Percentiles rank a stretch among this genome's conserved stretches.
phyloP scores from a whole-genome alignment of 2,888 invertebrate species.

The Steinernema scapterisci region DNA sequence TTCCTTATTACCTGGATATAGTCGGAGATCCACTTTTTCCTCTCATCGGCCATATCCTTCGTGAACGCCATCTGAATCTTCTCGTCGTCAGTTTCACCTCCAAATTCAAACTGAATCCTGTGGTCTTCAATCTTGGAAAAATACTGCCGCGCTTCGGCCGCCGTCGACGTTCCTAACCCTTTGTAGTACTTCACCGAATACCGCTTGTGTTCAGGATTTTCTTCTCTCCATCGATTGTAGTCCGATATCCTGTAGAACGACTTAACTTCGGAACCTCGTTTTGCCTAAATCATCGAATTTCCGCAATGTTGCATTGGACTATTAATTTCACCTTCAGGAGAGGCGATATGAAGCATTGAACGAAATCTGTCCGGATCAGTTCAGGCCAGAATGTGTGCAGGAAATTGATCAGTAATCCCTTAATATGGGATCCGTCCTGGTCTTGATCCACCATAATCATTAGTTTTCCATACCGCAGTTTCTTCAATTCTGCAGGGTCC shows the following conservation, averaged over 20 bases:
- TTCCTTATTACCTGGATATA: conserved; percentile 79
- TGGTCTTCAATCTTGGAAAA: conserved; percentile 89
- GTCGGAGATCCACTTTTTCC: conserved; percentile 92
- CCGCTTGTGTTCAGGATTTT: conserved; percentile 83
- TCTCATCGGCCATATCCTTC: conserved; percentile 86
- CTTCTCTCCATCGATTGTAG: conserved; percentile 92
- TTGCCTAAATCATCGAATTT: conserved; percentile 37
- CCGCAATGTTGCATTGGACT: conserved; percentile 37
- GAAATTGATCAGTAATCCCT: conserved; percentile 94
- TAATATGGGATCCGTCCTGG: conserved; percentile 98
- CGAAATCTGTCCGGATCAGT: conserved; percentile 77
- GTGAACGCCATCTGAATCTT: conserved; percentile 91
- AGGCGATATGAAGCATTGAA: conserved; percentile 97
- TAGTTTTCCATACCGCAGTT: conserved; percentile 86
- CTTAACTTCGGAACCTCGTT: conserved; percentile 42
- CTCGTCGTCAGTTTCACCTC: conserved; percentile 85
- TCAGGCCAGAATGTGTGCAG: conserved; percentile 98
- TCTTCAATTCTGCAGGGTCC: conserved; percentile 80
- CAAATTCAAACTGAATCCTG: conserved; percentile 43
- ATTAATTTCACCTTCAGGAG: conserved; percentile 80
- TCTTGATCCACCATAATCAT: conserved; percentile 98
- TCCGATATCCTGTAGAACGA: conserved; percentile 95
- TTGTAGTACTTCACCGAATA: conserved; percentile 99
- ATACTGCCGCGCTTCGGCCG: conserved; percentile 96
- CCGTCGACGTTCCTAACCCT: conserved; percentile 88